These are phyloP conservation scores for Endotricha flammealis DNA, from an alignment of 2,888 invertebrate genomes.

Conservation along the genomic window DNA sequence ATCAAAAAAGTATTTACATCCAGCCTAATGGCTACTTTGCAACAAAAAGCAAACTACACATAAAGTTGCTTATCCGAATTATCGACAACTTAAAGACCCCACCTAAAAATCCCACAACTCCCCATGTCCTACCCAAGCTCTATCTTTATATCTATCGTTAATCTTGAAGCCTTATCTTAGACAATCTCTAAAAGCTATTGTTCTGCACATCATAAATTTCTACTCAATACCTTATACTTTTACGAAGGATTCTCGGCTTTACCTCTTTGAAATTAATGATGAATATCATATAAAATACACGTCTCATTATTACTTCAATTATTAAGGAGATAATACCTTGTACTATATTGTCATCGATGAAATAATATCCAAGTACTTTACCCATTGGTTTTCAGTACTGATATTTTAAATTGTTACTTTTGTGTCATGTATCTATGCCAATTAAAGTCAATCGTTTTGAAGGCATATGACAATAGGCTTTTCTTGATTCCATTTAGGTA, in stretches of 20 bases:
- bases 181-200: conserved; percentile 14
- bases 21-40: too few species aligned
- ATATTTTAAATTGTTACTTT: conserved; percentile 7
- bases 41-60: too few species aligned
- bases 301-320: conserved; percentile 6
- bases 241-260: conserved; percentile 2
- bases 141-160: conserved; percentile 8
- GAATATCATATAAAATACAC: neutral
- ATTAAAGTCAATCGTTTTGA: conserved; percentile 2
- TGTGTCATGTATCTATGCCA: conserved; percentile 8
- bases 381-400: conserved; percentile 4
- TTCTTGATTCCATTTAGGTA: too few species aligned
- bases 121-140: conserved; percentile 3
- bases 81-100: too few species aligned
- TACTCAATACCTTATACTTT: conserved; percentile 13
- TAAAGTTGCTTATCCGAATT: too few species aligned
- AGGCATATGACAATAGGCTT: conserved; percentile 6
- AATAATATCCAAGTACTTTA: conserved; percentile 10
- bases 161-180: conserved; percentile 9
- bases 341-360: conserved; percentile 10
- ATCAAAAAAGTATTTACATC: too few species aligned
- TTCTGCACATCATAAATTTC: conserved; percentile 21
- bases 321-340: conserved; percentile 3
- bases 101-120: neutral
- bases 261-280: neutral